Conservation (phyloP, 2,797 vertebrate genomes). For the Galago senegalensis region DNA sequence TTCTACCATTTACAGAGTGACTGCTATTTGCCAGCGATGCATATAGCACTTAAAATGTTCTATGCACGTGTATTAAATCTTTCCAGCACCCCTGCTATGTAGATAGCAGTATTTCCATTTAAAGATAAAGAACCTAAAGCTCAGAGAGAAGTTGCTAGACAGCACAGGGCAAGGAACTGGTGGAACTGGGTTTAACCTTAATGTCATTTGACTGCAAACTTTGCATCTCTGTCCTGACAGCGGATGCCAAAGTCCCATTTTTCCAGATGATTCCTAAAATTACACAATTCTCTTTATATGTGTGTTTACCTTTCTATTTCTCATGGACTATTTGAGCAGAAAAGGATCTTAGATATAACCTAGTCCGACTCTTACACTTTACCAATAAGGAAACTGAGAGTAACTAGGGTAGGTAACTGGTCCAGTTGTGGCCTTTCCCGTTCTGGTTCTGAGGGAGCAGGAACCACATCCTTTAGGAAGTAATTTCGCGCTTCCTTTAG, state of each 20-base stretch:
- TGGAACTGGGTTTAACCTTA: constrained; percentile 5
- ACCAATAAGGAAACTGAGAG: constrained; percentile 25
- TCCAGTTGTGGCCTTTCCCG: not conserved
- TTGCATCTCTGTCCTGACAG: not conserved
- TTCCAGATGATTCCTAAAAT: constrained; percentile 22
- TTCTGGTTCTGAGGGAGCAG: not conserved
- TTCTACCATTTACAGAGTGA: not conserved
- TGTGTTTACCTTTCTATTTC: constrained; percentile 10
- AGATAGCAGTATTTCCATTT: not conserved
- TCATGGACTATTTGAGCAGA: not conserved
- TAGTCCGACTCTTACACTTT: constrained; percentile 14
- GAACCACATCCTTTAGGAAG: not conserved
- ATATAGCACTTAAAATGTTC: not conserved
- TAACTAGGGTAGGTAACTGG: not conserved
- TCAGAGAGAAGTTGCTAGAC: not conserved
- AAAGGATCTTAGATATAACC: not conserved
- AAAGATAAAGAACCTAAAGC: not conserved
- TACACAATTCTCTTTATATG: not conserved
- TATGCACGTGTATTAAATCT: not conserved
- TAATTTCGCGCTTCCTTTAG: not conserved
- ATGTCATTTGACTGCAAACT: not conserved
- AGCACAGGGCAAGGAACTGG: not conserved
- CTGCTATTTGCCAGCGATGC: not conserved
- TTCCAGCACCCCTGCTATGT: not conserved
- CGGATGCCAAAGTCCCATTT: not conserved